Evolutionary conservation across 35 echinoderm and acorn worm species (phyloP), one percentile per base, ranked within the genome.

Genomic region (Acanthaster planci): DNA sequence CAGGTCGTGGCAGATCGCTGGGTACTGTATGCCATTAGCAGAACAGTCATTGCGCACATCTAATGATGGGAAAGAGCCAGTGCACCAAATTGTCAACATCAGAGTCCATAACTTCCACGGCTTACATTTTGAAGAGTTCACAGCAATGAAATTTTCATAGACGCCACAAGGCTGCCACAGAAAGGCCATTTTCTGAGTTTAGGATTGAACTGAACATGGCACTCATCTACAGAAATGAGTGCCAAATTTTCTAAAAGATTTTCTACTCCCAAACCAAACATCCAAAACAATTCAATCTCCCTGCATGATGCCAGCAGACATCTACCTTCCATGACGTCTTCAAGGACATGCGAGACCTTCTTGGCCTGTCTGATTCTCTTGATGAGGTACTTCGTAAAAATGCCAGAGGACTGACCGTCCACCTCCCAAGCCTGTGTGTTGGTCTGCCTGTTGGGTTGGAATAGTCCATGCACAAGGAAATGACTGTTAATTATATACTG

Each of bases 371-470:
- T 52, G 77, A 93, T 84, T 31, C 86, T 29, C 55, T 79, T 42
- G 1, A 84, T 81, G 0, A 93, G 76, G 51, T 93, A 84, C 42
- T 93, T 83, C 21, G 85, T 84, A 51, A 93, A 93, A 22, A 93
- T 68, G 34, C 78, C 86, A 78, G 87, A 88, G 17, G 79, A 32
- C 30, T 59, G 32, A 6, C 54, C 19, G 5, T 75, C 55, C 29
- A 83, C 79, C 57, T 93, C 91, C 76, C 21, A 93, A 0, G 91
- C 86, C n/a, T 86, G 29, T 7, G 83, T 86, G 84, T 86, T 81
- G 56, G 36, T 36, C 67, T 64, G 52, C 30, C 89, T 91, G 60
- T 29, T 29, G 32, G 67, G 4, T 47, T 47, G 4, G 12, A 47
- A 47, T 47, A 77, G 10, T 77, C 12, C 31, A 77, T 77, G 14